phyloP scores from a whole-genome alignment of 1,140 invertebrate genomes.

The Scaptomyza montana region DNA sequence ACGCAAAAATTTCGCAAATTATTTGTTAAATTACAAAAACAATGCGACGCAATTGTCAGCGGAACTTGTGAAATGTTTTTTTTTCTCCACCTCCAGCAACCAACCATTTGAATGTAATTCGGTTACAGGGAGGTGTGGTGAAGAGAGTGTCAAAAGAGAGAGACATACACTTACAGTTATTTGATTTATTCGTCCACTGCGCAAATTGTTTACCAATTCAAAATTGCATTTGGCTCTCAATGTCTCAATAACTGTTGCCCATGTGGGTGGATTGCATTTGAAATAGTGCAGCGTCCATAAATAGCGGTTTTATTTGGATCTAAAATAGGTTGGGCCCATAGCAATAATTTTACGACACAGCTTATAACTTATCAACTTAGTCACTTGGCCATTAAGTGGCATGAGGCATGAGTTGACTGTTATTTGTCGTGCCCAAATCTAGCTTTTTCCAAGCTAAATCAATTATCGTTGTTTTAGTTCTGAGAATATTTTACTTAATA shows the following conservation, averaged over 20 bases:
- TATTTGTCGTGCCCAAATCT: no score
- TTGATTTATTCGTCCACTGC: slow-evolving; percentile 38
- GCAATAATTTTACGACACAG: not conserved
- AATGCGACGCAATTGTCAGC: slow-evolving; percentile 51
- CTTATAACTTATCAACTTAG: no score
- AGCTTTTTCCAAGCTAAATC: no score
- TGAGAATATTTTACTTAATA: no score
- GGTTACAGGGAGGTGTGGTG: not conserved
- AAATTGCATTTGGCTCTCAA: slow-evolving; percentile 16
- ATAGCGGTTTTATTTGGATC: not conserved
- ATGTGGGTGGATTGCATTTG: slow-evolving; percentile 13
- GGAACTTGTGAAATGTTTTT: slow-evolving; percentile 67
- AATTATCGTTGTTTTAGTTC: no score
- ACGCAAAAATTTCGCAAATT: slow-evolving; percentile 64
- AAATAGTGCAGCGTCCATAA: not conserved
- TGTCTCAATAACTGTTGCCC: slow-evolving; percentile 1
- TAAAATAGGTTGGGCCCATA: not conserved
- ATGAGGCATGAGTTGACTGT: no score
- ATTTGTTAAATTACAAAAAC: slow-evolving; percentile 66
- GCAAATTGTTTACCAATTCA: slow-evolving; percentile 45
- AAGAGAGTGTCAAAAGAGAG: not conserved
- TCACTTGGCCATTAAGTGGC: no score
- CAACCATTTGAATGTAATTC: slow-evolving; percentile 7
- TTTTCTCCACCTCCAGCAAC: not conserved
- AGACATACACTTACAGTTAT: slow-evolving; percentile 3